Base-by-base conservation (phyloP, 2,797 vertebrate genomes). In the Eleutherodactylus coqui region DNA sequence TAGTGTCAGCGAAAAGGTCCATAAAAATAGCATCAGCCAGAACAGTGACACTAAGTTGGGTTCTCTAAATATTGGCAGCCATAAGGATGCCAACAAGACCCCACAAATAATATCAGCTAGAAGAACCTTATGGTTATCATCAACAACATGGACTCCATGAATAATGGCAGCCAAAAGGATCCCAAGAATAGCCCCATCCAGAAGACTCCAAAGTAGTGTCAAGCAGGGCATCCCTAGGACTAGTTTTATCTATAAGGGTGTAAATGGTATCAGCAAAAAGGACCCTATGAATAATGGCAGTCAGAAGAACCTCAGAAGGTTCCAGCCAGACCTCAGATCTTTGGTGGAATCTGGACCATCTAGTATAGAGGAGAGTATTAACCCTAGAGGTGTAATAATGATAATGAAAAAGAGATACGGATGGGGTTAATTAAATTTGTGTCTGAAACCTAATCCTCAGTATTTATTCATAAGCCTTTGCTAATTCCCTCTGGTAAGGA, bases 401-500 rank as follows among this genome's bases (percentile, higher is more conserved):
- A 69, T 41, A 11, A n/a, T 11, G 14, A 43, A 24, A 72, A 11
- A 41, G 9, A 41, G 2, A 41, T 49, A 51, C 13, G 11, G 34
- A 29, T 7, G 8, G 67, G 75, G 75, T 78, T 79, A 78, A 79
- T 53, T 69, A 36, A 72, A 43, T 41, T 43, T 69, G 24, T n/a
- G 8, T 14, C 21, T 36, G 17, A n/a, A 55, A 75, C 32, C 16
- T 36, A 85, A 85, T 85, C 77, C 84, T 27, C 21, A 2, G 27
- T 27, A 19, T 45, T 80, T 41, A 58, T n/a, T 53, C 38, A 62
- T 80, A 80, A 85, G 67, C 84, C 76, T 9, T 24, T 2, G 38
- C 67, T 85, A 80, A 79, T 72, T 45, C 77, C 43, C 51, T 45
- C 60, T 80, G 51, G 36, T 82, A 82, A 29, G 67, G n/a, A 67